Evolutionary conservation across 2,797 vertebrate species (phyloP).

Genomic region (Chromis chromis): DNA sequence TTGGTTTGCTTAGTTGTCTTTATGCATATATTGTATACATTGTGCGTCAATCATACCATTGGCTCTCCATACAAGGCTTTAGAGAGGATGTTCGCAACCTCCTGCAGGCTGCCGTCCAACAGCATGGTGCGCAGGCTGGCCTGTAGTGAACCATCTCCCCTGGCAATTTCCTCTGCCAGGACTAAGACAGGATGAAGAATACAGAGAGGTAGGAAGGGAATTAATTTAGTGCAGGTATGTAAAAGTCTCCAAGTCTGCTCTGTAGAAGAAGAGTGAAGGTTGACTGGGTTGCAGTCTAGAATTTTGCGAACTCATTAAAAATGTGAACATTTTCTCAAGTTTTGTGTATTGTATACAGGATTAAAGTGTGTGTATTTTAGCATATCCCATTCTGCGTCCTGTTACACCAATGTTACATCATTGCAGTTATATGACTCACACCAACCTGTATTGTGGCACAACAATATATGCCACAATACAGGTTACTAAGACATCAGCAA

Average conservation of each 20-base stretch:
- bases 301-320: neutral
- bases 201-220: constrained; percentile 28
- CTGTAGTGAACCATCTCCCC: constrained; percentile 90
- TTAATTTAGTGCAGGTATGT: constrained; percentile 1
- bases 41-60: constrained; percentile 86
- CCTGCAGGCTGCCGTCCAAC: constrained; percentile 95
- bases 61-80: constrained; percentile 97
- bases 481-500: no score
- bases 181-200: constrained; percentile 79
- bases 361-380: neutral
- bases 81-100: constrained; percentile 93
- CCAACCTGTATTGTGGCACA: neutral
- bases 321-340: neutral
- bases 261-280: neutral
- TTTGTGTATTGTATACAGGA: neutral
- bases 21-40: neutral
- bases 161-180: constrained; percentile 92
- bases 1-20: neutral
- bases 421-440: neutral
- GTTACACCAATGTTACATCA: neutral
- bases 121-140: constrained; percentile 93
- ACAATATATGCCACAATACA: no score
- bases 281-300: neutral
- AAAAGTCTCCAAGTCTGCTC: neutral
- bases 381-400: neutral